Percentiles rank a stretch among this genome's conserved stretches.
These are phyloP conservation scores for Electrona antarctica DNA, from an alignment of 2,113 vertebrate species.

Conservation along the genomic window DNA sequence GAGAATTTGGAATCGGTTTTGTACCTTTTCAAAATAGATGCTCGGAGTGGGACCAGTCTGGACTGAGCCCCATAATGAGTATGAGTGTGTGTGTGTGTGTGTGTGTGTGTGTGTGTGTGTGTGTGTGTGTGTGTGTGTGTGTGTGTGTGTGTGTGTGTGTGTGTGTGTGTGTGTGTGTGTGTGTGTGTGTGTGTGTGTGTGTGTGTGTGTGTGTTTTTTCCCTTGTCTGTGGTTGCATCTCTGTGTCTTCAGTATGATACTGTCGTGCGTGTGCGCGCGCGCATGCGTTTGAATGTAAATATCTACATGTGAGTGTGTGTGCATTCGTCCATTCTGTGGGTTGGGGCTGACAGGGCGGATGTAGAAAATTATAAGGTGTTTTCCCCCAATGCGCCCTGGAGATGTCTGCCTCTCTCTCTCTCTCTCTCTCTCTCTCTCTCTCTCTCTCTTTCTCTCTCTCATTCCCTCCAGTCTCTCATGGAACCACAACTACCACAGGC, in stretches of 20 bases:
- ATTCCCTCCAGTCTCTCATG: slow-evolving; percentile 41
- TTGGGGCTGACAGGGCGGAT: slow-evolving; percentile 68
- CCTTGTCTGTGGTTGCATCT: slow-evolving; percentile 38
- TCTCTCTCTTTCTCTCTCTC: slow-evolving; percentile 1
- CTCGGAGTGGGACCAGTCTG: slow-evolving; percentile 73
- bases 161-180: slow-evolving; percentile 40
- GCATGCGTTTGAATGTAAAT: slow-evolving; percentile 8
- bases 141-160: slow-evolving; percentile 41
- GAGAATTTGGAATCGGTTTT: slow-evolving; percentile 64
- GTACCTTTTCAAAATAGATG: slow-evolving; percentile 77
- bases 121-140: slow-evolving; percentile 20
- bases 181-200: slow-evolving; percentile 35
- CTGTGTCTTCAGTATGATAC: slow-evolving; percentile 19
- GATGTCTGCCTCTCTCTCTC: slow-evolving; percentile 59
- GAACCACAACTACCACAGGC: slow-evolving; percentile 63
- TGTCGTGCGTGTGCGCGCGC: slow-evolving; percentile 38
- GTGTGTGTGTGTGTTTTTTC: slow-evolving; percentile 34
- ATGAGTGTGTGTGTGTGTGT: slow-evolving; percentile 20
- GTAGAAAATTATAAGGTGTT: slow-evolving; percentile 79
- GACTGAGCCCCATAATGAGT: slow-evolving; percentile 72
- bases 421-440: slow-evolving; percentile 14
- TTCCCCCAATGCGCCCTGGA: slow-evolving; percentile 49
- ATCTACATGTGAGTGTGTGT: neutral
- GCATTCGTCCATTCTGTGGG: slow-evolving; percentile 49
- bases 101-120: slow-evolving; percentile 40